A percentile compares a stretch with the other conserved stretches of the same genome.
These are phyloP conservation scores for Gallinago paraguaiae DNA, from an alignment of 2,113 vertebrate species.

Conservation along the genomic window DNA sequence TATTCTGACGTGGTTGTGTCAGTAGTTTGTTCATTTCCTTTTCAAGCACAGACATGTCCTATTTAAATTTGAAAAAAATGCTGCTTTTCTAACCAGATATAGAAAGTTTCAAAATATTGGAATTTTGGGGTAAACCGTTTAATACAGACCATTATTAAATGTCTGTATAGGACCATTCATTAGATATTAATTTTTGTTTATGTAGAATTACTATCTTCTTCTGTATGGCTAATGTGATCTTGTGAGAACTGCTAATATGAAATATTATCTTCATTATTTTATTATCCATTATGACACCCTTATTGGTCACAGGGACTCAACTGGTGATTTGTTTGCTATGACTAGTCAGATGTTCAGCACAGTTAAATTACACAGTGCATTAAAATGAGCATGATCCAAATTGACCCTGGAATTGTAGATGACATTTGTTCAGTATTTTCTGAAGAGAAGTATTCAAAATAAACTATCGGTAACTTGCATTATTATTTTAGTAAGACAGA, in stretches of 20 bases:
- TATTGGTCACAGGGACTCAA: neutral
- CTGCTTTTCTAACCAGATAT: neutral
- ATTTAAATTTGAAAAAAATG: neutral
- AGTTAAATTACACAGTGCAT: neutral
- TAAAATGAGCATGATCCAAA: neutral
- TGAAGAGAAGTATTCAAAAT: neutral
- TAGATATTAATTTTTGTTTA: neutral
- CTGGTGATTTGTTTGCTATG: neutral
- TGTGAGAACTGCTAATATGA: neutral
- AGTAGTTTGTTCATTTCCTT: neutral
- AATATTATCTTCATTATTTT: neutral
- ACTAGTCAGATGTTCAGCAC: neutral
- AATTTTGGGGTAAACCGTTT: neutral
- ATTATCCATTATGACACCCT: neutral
- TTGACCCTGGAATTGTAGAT: neutral
- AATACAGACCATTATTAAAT: neutral
- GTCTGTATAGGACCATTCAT: neutral
- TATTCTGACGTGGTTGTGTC: rapidly evolving
- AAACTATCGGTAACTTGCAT: neutral
- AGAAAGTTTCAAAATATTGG: neutral
- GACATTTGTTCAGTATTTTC: neutral
- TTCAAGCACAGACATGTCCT: neutral
- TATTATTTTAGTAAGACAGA: neutral
- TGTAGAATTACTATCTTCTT: neutral
- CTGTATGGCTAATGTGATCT: neutral